Conservation (phyloP, 2,797 vertebrate species). For the Margarornis squamiger region DNA sequence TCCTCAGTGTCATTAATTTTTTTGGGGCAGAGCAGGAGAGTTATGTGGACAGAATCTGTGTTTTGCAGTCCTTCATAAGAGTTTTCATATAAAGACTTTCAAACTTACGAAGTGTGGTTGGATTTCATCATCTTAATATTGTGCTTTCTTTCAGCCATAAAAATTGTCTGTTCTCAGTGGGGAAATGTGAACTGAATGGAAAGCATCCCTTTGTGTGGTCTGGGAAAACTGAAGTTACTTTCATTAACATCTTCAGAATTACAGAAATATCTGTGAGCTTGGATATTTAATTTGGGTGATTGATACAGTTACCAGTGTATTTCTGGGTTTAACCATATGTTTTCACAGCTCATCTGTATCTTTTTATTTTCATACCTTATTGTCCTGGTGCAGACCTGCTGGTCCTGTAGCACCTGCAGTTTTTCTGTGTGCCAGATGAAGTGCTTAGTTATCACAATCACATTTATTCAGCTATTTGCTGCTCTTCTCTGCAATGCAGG, state of each 20-base stretch:
- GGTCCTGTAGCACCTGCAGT: neutral
- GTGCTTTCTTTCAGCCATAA: neutral
- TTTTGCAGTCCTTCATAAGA: neutral
- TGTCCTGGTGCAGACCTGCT: neutral
- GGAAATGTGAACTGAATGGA: neutral
- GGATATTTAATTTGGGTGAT: neutral
- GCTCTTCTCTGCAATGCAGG: slow-evolving; percentile 47
- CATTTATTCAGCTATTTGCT: slow-evolving; percentile 31
- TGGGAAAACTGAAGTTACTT: neutral
- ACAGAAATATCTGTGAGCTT: neutral
- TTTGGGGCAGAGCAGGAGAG: neutral
- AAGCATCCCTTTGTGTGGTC: neutral
- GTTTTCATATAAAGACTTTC: neutral
- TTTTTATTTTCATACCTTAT: neutral
- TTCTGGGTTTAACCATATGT: neutral
- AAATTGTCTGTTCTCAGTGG: neutral
- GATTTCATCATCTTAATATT: neutral
- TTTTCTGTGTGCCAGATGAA: slow-evolving; percentile 4
- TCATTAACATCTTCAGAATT: neutral
- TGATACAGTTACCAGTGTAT: neutral
- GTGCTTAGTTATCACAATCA: slow-evolving; percentile 27
- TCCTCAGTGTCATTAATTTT: neutral
- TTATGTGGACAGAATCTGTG: neutral
- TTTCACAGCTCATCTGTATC: neutral
- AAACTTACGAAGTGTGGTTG: neutral